Evolutionary conservation across 2,888 invertebrate genomes (phyloP), one percentile per base, ranked within the genome.

Genomic region (Lepidochitona cinerea): DNA sequence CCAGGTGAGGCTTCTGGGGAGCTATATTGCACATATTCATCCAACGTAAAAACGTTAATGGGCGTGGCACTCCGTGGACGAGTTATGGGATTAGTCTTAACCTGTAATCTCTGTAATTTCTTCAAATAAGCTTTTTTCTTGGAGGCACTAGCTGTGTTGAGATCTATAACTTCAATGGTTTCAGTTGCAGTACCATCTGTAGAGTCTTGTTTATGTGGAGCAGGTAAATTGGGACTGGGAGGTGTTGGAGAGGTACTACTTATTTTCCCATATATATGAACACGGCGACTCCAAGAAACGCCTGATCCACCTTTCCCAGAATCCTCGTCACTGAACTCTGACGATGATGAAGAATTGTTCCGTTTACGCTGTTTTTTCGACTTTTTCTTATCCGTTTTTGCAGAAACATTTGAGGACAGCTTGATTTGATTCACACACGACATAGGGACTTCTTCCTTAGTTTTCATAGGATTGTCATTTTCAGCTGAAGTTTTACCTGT

Each of bases 21-120:
- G 69, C 83, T 85, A n/a, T 83, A 79, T 53, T 71, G 73, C 26
- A 80, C 81, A 80, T 88, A 88, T 72, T 88, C 87, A 49, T 87
- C 86, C 52, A 87, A 78, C 36, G 84, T 85, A 26, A 83, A 80
- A 52, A 88, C 83, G 79, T 82, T 86, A 37, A 88, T 87, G 23
- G 87, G 87, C 36, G 88, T 84, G 7, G 84, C 84, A 70, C 88
- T 88, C 9, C 88, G 75, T 6, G 88, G 88, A 23, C 88, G 77
- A 37, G 85, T 85, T 52, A 88, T 85, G 9, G 86, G 86, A 35
- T 79, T 84, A 6, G 84, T 86, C 33, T 85, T 88, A 0, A 87
- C 87, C 75, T 87, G 84, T 12, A 86, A 75, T 49, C 87, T 76
- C 71, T 86, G 84, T 36, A 87, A 79, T 7, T 84, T 77, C 72